These are phyloP conservation scores for Salvelinus alpinus DNA, from an alignment of 2,113 vertebrate species.

Conservation along the genomic window DNA sequence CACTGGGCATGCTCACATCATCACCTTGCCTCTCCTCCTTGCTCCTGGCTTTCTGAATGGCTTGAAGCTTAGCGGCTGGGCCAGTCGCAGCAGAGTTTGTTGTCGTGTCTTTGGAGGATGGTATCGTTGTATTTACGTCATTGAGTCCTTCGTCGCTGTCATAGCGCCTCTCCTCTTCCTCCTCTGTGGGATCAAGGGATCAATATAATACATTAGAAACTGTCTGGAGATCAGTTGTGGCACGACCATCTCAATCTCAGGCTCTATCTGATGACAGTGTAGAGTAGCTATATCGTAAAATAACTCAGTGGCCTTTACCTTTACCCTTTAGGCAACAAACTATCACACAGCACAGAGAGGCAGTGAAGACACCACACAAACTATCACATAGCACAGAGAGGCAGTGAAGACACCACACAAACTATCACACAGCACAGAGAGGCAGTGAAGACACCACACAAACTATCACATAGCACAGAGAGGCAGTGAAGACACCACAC, in stretches of 20 bases:
- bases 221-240: background rate
- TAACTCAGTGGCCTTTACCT: background rate
- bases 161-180: slow-evolving; percentile 72
- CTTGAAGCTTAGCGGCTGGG: slow-evolving; percentile 83
- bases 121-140: slow-evolving; percentile 61
- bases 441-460: too few species aligned
- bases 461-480: too few species aligned
- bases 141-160: slow-evolving; percentile 80
- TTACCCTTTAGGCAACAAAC: background rate
- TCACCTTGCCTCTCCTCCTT: slow-evolving; percentile 85
- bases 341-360: too few species aligned
- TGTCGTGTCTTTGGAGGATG: slow-evolving; percentile 67
- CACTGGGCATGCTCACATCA: slow-evolving; percentile 43
- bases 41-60: slow-evolving; percentile 85
- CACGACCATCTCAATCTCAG: background rate
- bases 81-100: slow-evolving; percentile 58
- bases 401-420: too few species aligned
- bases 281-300: background rate
- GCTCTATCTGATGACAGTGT: background rate
- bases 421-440: too few species aligned
- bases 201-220: slow-evolving; percentile 36
- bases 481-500: too few species aligned
- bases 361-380: too few species aligned
- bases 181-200: slow-evolving; percentile 57
- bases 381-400: too few species aligned